Conservation (phyloP, 2,113 vertebrate genomes). For the Oceanites oceanicus region DNA sequence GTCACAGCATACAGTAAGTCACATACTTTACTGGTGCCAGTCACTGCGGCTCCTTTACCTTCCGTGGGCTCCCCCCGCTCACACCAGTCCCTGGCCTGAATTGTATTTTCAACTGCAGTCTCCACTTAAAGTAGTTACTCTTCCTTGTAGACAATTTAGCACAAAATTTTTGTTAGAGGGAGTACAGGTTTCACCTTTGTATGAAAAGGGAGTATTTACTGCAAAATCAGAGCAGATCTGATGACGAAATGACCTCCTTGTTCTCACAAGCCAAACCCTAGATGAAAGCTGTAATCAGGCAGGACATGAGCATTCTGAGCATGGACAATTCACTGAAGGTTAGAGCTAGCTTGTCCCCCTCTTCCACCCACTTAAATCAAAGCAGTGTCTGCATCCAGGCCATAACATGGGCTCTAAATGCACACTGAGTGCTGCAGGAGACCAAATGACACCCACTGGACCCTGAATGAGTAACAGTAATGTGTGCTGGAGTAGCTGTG, state of each 20-base stretch:
- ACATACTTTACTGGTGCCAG: neutral
- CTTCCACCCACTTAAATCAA: neutral
- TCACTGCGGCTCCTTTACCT: neutral
- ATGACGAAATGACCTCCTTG: neutral
- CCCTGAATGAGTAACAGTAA: neutral
- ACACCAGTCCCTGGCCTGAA: neutral
- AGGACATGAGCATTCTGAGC: neutral
- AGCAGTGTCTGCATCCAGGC: neutral
- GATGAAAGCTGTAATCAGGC: neutral
- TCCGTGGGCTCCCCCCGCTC: neutral
- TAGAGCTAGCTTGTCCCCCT: neutral
- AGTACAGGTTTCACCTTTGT: neutral
- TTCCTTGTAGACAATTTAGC: neutral
- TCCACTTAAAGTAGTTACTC: neutral
- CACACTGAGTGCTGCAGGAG: neutral
- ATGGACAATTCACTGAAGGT: neutral
- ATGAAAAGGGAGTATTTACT: neutral
- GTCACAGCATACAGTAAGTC: no score
- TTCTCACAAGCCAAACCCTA: neutral
- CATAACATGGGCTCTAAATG: accelerated
- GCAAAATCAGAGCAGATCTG: neutral
- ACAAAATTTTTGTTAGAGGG: neutral
- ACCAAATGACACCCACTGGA: neutral
- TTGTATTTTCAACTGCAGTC: neutral
- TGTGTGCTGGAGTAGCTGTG: neutral